Evolutionary conservation across 2,888 invertebrate genomes (phyloP).

Genomic region (Drosophila ustulata): DNA sequence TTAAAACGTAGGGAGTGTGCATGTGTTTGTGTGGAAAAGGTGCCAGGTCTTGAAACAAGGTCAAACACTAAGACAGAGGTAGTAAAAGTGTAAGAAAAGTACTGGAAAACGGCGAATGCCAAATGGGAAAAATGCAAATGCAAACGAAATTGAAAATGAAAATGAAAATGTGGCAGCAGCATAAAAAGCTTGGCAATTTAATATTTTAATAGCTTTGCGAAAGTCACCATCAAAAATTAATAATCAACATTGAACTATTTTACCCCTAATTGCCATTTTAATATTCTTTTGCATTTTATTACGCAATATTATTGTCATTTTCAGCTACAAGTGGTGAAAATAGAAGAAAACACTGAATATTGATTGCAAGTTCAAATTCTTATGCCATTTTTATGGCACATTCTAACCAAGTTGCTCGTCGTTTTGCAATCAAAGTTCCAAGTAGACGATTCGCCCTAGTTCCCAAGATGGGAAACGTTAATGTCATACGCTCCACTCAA

Average conservation of each 20-base stretch:
- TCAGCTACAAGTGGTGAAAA: too few relatives aligned
- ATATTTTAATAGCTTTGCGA: slow-evolving; percentile 10
- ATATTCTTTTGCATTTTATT: neutral
- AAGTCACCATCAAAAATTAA: neutral
- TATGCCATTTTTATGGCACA: neutral
- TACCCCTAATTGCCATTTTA: neutral
- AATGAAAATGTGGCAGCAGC: slow-evolving; percentile 44
- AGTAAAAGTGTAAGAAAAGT: slow-evolving; percentile 17
- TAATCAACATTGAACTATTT: neutral
- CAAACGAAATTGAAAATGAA: slow-evolving; percentile 41
- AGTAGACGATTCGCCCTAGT: neutral
- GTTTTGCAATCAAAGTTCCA: neutral
- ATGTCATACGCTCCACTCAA: neutral
- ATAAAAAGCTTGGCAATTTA: slow-evolving; percentile 42
- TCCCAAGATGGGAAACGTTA: neutral
- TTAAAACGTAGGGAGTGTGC: slow-evolving; percentile 43
- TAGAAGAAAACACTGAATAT: neutral
- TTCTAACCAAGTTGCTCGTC: neutral
- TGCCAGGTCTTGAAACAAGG: slow-evolving; percentile 57
- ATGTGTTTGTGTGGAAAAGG: slow-evolving; percentile 35
- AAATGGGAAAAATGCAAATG: slow-evolving; percentile 33
- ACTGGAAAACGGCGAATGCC: neutral
- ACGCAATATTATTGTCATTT: neutral
- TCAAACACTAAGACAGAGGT: slow-evolving; percentile 36
- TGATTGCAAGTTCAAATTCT: neutral